A percentile compares a stretch with the other conserved stretches of the same genome.
These are phyloP conservation scores for Coleophora deauratella DNA, from an alignment of 2,888 invertebrate species.

Conservation along the genomic window DNA sequence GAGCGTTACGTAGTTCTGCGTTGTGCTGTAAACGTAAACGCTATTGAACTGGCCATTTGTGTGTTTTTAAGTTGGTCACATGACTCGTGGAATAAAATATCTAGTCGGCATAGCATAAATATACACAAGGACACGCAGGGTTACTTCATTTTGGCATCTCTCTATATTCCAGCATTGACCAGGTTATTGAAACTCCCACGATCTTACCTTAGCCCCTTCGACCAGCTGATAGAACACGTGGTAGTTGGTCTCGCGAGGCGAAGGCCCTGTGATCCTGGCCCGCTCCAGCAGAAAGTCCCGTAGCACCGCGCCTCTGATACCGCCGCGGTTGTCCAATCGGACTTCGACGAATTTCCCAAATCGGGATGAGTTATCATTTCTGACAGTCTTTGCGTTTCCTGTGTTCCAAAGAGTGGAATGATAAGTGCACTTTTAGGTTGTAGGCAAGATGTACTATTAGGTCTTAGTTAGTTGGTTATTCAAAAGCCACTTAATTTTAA, in stretches of 20 bases:
- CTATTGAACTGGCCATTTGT: too few species aligned
- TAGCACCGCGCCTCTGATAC: conserved; percentile 93
- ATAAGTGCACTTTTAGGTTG: too few species aligned
- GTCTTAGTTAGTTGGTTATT: too few species aligned
- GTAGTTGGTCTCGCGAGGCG: conserved; percentile 90
- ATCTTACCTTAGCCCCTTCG: conserved; percentile 83
- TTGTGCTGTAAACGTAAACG: conserved; percentile 76
- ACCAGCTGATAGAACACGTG: conserved; percentile 94
- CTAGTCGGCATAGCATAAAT: too few species aligned
- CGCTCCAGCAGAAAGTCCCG: conserved; percentile 93
- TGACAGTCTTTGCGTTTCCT: conserved; percentile 95
- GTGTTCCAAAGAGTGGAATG: conserved; percentile 5
- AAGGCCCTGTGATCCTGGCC: conserved; percentile 92
- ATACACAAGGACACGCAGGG: too few species aligned
- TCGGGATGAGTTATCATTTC: conserved; percentile 94
- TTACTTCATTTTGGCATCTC: too few species aligned
- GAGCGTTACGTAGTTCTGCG: conserved; percentile 81
- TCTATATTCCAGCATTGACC: too few species aligned
- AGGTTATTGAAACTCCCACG: too few species aligned
- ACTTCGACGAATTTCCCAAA: conserved; percentile 98
- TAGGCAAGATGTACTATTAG: too few species aligned
- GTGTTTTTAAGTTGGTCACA: too few species aligned
- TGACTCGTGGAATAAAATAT: too few species aligned
- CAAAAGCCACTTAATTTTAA: neutral
- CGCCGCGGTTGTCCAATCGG: conserved; percentile 90